Percentiles rank a stretch among this genome's conserved stretches.
These are phyloP conservation scores for Leuciscus waleckii DNA, from an alignment of 2,797 vertebrate genomes.

Conservation along the genomic window DNA sequence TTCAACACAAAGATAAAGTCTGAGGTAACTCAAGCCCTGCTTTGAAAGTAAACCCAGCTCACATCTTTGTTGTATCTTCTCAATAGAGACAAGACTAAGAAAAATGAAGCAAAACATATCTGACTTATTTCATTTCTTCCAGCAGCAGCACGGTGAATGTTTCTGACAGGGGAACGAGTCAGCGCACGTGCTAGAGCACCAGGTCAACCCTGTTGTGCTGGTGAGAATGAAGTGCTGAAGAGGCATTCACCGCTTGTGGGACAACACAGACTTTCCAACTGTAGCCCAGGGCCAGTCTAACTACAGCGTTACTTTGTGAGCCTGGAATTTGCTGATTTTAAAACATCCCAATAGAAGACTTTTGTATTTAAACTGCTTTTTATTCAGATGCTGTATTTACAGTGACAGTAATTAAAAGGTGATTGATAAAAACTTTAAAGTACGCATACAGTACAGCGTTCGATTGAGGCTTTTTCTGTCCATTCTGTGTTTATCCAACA, in stretches of 20 bases:
- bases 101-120: slow-evolving; percentile 3
- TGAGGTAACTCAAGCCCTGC: slow-evolving; percentile 5
- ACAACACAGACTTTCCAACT: neutral
- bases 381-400: slow-evolving; percentile 57
- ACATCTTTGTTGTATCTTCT: slow-evolving; percentile 8
- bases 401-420: slow-evolving; percentile 53
- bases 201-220: slow-evolving; percentile 28
- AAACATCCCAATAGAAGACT: neutral
- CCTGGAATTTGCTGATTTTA: neutral
- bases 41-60: slow-evolving; percentile 35
- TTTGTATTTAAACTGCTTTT: slow-evolving; percentile 49
- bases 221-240: neutral
- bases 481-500: slow-evolving; percentile 28
- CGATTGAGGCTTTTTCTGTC: slow-evolving; percentile 22
- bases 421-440: slow-evolving; percentile 34
- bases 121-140: slow-evolving; percentile 12
- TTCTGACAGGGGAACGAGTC: slow-evolving; percentile 6
- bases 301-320: slow-evolving; percentile 29
- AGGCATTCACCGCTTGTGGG: neutral
- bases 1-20: neutral
- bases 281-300: slow-evolving; percentile 21
- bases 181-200: neutral
- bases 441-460: slow-evolving; percentile 38
- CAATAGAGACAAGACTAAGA: slow-evolving; percentile 4
- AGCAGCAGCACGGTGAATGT: slow-evolving; percentile 7